Evolutionary conservation across 2,797 vertebrate species (phyloP).

Genomic region (Aphelocoma californica): DNA sequence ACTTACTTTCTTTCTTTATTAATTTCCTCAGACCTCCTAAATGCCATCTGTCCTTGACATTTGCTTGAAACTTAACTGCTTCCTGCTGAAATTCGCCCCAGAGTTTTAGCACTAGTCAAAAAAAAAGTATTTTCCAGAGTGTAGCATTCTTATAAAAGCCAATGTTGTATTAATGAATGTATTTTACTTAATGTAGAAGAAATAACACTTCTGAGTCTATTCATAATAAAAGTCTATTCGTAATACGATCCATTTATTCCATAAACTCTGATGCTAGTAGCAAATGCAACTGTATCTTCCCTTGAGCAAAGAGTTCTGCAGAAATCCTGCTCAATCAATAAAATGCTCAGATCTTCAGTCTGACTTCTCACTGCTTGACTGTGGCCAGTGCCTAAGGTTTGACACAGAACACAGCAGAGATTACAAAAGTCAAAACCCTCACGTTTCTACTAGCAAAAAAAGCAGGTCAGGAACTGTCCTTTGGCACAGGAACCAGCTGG

Average conservation of each 20-base stretch:
- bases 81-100: background rate
- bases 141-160: background rate
- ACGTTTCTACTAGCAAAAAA: background rate
- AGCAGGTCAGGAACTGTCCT: conserved; percentile 20
- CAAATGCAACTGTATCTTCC: background rate
- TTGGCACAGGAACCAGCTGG: background rate
- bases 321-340: background rate
- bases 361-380: background rate
- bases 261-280: background rate
- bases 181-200: background rate
- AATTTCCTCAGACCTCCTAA: conserved; percentile 8
- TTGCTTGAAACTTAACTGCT: background rate
- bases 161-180: background rate
- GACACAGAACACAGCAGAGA: background rate
- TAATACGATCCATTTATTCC: background rate
- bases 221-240: background rate
- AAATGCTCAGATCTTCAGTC: background rate
- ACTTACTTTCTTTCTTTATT: background rate
- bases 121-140: background rate
- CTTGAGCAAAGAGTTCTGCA: background rate
- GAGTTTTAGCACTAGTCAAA: background rate
- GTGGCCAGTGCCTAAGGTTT: background rate
- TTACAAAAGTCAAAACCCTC: background rate
- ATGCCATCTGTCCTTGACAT: background rate
- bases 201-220: background rate